Evolutionary conservation across 2,888 invertebrate species (phyloP).

Genomic region (Aradus depressus): DNA sequence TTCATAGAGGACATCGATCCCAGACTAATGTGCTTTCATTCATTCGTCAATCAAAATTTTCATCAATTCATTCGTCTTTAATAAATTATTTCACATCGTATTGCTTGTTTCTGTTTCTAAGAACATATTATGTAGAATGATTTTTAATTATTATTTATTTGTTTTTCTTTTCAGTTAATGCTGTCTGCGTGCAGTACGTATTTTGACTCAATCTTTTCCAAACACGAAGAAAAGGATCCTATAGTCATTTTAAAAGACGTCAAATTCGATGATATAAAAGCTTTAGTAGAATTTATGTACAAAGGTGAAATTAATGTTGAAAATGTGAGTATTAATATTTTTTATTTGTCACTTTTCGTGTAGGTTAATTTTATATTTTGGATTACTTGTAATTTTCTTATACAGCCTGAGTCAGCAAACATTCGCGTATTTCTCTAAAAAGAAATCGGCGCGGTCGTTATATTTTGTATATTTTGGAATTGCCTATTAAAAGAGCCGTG

Average conservation of each 20-base stretch:
- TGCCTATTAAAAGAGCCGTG: no score
- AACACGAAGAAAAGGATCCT: constrained; percentile 67
- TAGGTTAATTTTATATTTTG: no score
- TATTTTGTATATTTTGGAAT: no score
- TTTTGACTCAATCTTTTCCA: constrained; percentile 74
- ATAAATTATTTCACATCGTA: no score
- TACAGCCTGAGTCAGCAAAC: no score
- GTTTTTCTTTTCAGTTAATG: constrained; percentile 51
- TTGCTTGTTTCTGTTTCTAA: no score
- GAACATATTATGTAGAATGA: neutral
- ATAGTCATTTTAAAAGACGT: constrained; percentile 83
- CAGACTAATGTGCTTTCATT: no score
- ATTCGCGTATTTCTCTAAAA: no score
- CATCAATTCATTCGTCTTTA: no score
- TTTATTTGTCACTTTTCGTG: neutral
- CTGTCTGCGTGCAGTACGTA: constrained; percentile 86
- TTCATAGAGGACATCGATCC: no score
- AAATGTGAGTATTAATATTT: constrained; percentile 54
- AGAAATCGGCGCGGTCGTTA: no score
- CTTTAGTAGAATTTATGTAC: constrained; percentile 89
- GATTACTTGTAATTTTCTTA: neutral
- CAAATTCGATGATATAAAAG: constrained; percentile 77
- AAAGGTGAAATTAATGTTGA: constrained; percentile 91
- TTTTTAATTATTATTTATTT: constrained; percentile 1
- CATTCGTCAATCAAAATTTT: no score